Evolutionary conservation across 2,888 invertebrate genomes (phyloP).

Genomic region (Himalopsyche tibetana): DNA sequence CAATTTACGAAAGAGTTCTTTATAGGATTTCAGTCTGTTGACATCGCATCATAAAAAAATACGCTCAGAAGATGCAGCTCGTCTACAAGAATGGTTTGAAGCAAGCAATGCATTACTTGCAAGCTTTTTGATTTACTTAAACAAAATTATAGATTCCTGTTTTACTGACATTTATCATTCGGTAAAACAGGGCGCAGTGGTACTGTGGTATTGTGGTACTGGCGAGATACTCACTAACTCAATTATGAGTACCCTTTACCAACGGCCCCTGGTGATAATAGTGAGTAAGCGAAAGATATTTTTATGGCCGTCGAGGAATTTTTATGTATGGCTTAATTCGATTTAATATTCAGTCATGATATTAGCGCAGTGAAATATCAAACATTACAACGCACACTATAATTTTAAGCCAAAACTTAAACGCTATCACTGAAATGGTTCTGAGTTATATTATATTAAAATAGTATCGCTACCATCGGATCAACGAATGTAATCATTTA

Average conservation of each 20-base stretch:
- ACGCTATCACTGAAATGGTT: no score
- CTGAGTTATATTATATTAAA: no score
- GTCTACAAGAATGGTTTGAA: not conserved
- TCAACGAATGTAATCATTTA: no score
- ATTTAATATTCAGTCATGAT: constrained; percentile 61
- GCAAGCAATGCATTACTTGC: not conserved
- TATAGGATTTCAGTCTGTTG: not conserved
- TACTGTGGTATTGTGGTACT: not conserved
- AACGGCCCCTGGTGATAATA: constrained; percentile 25
- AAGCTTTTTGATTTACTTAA: no score
- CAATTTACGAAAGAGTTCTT: no score
- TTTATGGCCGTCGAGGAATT: constrained; percentile 63
- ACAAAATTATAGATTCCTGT: no score
- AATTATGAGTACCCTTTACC: constrained; percentile 32
- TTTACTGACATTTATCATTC: no score
- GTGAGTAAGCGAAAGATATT: constrained; percentile 56
- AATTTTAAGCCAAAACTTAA: not conserved
- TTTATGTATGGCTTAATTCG: constrained; percentile 63
- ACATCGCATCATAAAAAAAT: not conserved
- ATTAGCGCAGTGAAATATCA: not conserved
- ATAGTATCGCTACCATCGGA: no score
- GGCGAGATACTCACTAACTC: constrained; percentile 6
- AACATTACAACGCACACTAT: not conserved
- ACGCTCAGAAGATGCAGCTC: not conserved
- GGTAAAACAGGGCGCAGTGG: no score